Evolutionary conservation across 2,888 invertebrate genomes (phyloP).

Genomic region (Argyresthia albistria): DNA sequence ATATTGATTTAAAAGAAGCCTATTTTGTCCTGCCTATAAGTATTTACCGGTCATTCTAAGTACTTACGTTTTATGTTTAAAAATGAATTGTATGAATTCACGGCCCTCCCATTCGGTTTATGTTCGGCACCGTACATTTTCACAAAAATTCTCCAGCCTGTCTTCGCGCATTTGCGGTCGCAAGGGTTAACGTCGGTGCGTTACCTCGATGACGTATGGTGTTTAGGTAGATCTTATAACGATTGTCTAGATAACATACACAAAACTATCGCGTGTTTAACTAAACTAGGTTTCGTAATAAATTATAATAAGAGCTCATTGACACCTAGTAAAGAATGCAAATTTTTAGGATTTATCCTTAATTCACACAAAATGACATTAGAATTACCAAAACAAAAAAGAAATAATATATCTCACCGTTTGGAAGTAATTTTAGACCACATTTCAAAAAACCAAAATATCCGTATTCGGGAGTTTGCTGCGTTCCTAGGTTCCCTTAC

Average conservation of each 20-base stretch:
- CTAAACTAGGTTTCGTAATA: not conserved
- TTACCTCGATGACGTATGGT: not conserved
- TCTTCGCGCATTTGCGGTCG: slow-evolving; percentile 8
- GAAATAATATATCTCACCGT: too few relatives aligned
- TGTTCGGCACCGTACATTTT: slow-evolving; percentile 13
- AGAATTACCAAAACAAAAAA: too few relatives aligned
- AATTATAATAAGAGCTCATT: not conserved
- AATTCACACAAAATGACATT: too few relatives aligned
- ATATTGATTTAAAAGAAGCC: slow-evolving; percentile 12
- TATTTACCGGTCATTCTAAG: slow-evolving; percentile 8
- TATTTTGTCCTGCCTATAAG: slow-evolving; percentile 11
- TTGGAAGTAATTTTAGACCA: too few relatives aligned
- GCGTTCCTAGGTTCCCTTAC: not conserved
- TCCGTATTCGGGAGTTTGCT: not conserved
- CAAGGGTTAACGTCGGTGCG: slow-evolving; percentile 4
- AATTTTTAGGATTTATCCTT: not conserved
- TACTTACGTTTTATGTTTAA: slow-evolving; percentile 11
- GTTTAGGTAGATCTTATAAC: not conserved
- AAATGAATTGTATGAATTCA: slow-evolving; percentile 12
- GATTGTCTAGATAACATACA: not conserved
- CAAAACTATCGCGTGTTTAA: not conserved
- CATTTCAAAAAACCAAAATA: not conserved
- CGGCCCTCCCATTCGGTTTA: slow-evolving; percentile 13
- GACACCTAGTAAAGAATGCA: not conserved
- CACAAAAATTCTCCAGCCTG: slow-evolving; percentile 15